Evolutionary conservation across 2,888 invertebrate species (phyloP), one percentile per base, ranked within the genome.

Genomic region (Stictocephala bisonia): DNA sequence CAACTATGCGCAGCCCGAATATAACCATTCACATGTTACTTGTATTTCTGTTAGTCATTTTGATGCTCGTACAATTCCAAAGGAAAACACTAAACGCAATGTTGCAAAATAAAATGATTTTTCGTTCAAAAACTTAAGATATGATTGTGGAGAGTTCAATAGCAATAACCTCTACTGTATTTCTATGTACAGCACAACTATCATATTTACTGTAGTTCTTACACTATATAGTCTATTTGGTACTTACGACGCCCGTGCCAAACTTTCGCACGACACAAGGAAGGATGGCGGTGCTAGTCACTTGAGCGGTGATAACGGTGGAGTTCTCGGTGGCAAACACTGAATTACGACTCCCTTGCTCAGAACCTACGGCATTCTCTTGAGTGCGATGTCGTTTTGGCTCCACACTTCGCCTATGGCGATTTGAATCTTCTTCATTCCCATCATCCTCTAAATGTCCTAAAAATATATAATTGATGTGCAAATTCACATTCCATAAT

Each of bases 181-280:
- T n/a, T n/a, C n/a, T n/a, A n/a, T n/a, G n/a, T n/a, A n/a, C n/a
- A 35, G 11, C 11, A 35, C 40, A 35, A 11, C 11, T 35, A 7
- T 35, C 11, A 35, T 11, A 35, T 11, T 35, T 35, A 35, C 11
- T 35, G 9, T 11, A 7, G 40, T 35, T 35, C 40, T 35, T 35
- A 35, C 9, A n/a, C n/a, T n/a, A n/a, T n/a, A n/a, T n/a, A n/a
- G n/a, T n/a, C n/a, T n/a, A n/a, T n/a, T n/a, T n/a, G n/a, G 35
- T 20, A 90, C 93, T 93, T 84, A 95, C 95, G 88, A 93, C 91
- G 80, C 94, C 94, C 84, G 95, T 94, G 68, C 94, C 94, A 80
- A 94, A 92, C 83, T 93, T 93, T 83, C 91, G 91, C 77, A 95
- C 93, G 77, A 93, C 88, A 83, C 95, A 95, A 1, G 94, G 94